Evolutionary conservation across 2,797 vertebrate genomes (phyloP).

Genomic region (Enteromius anoplus): DNA sequence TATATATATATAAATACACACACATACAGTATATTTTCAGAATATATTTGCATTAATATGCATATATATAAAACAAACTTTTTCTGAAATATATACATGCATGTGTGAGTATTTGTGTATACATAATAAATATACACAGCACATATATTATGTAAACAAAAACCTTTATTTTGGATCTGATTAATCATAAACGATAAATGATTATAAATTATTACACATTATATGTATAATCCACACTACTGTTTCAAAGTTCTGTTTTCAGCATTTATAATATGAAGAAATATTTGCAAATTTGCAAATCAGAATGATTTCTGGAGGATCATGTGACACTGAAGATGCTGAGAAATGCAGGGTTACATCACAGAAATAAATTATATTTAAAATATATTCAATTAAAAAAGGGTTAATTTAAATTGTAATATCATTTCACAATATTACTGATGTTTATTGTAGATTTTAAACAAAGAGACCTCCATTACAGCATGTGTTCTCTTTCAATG

Average conservation of each 20-base stretch:
- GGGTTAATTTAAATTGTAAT: neutral
- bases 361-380: neutral
- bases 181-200: too few relatives aligned
- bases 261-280: neutral
- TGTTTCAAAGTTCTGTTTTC: neutral
- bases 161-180: too few relatives aligned
- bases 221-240: neutral
- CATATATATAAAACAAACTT: too few relatives aligned
- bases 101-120: too few relatives aligned
- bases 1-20: too few relatives aligned
- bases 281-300: neutral
- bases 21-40: too few relatives aligned
- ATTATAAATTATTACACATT: neutral
- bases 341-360: neutral
- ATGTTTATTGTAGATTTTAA: neutral
- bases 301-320: neutral
- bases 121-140: too few relatives aligned
- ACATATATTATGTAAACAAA: too few relatives aligned
- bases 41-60: too few relatives aligned
- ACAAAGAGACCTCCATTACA: neutral
- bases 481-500: neutral
- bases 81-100: too few relatives aligned
- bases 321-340: neutral
- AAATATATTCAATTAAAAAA: neutral
- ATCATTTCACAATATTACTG: neutral